Evolutionary conservation across 2,797 vertebrate species (phyloP).

Genomic region (Neosilurus mollespiculum): DNA sequence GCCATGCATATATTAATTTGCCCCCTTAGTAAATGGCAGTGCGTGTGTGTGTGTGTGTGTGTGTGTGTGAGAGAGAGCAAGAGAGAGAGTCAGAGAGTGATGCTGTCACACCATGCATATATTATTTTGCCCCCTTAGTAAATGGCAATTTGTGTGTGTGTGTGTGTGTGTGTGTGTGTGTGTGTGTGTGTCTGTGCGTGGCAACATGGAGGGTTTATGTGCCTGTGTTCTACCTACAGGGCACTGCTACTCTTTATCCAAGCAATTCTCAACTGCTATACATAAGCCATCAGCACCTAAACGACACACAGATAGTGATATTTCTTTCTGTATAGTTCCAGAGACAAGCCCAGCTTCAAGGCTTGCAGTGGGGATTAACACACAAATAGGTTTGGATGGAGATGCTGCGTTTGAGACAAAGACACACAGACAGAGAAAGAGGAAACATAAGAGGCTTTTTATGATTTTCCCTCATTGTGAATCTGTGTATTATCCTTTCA

Average conservation of each 20-base stretch:
- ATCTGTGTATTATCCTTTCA: not conserved
- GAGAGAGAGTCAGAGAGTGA: no score
- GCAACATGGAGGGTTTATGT: constrained; percentile 38
- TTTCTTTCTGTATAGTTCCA: constrained; percentile 37
- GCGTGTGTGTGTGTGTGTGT: not conserved
- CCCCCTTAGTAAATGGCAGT: constrained; percentile 25
- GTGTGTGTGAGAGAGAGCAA: no score
- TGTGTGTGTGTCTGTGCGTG: constrained; percentile 34
- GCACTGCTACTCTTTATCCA: constrained; percentile 48
- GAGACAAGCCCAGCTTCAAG: constrained; percentile 30
- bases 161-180: constrained; percentile 18
- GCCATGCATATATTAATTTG: constrained; percentile 36
- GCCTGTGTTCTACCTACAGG: constrained; percentile 41
- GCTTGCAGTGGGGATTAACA: constrained; percentile 18
- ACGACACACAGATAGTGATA: constrained; percentile 48
- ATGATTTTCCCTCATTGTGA: not conserved
- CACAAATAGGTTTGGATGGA: constrained; percentile 27
- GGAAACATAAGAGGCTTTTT: not conserved
- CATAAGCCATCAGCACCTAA: constrained; percentile 41
- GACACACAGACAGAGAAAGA: constrained; percentile 10
- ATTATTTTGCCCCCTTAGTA: constrained; percentile 34
- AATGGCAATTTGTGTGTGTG: constrained; percentile 25
- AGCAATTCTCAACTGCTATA: constrained; percentile 36
- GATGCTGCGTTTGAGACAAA: constrained; percentile 15
- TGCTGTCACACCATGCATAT: constrained; percentile 27